Evolutionary conservation across 1,140 invertebrate species (phyloP), one percentile per base, ranked within the genome.

Genomic region (Halictus rubicundus): DNA sequence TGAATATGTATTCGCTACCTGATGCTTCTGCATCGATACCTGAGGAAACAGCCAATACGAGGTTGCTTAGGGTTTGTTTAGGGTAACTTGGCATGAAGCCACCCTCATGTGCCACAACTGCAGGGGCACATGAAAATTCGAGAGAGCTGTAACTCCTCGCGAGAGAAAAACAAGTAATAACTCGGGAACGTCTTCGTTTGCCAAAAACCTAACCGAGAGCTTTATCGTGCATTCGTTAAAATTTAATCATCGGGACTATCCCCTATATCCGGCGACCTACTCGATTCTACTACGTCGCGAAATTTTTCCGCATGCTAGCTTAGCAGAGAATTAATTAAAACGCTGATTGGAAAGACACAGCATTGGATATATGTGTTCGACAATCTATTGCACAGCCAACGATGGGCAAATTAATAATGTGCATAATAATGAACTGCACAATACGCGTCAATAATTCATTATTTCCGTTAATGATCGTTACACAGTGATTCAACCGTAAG

Each of bases 71-170:
- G 46, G 71, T 86, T 82, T 80, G 79, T 84, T 83, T 83, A 83
- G 80, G 46, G 60, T 71, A 39, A 21, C 63, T 88, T 88, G 87
- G 86, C 87, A 83, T 68, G 42, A 23, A 78, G 88, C 87, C 84
- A 88, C 42, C 72, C 70, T 80, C 39, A 14, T 82, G 63, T 6
- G 54, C 69, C 14, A 19, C 21, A 42, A 52, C 61, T 64, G 76
- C 72, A 37, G n/a, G 32, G 42, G 49, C 21, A 57, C 39, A 6
- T 7, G 14, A 21, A 54, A 63, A 72, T 32, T 73, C 32, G 14
- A 37, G 4, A 16, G 46, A 65, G 19, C 46, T 12, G 16, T 68
- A 65, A 42, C 63, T 2, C 7, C 10, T 65, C 19, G 16, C 63
- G 10, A 4, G 61, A n/a, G 39, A 23, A n/a, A 42, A 65, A 16